phyloP scores from a whole-genome alignment of 1,140 invertebrate genomes.

The Microvelia longipes region DNA sequence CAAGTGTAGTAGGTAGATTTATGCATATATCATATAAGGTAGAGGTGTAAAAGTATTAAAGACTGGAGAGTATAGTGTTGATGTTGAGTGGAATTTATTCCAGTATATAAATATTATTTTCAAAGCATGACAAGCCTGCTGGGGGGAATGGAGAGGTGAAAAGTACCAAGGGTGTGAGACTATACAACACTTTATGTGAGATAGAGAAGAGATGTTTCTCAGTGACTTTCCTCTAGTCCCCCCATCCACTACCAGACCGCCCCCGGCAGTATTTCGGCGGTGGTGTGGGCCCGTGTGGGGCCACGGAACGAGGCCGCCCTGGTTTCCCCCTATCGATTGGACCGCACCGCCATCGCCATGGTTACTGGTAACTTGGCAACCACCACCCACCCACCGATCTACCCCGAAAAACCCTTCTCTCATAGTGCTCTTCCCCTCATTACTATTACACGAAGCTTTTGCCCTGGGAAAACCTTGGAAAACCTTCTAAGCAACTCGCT shows the following conservation, averaged over 20 bases:
- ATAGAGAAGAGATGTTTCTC: too few relatives aligned
- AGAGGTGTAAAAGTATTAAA: too few relatives aligned
- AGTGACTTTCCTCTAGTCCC: background rate
- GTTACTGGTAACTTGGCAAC: background rate
- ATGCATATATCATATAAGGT: too few relatives aligned
- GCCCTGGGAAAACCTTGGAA: background rate
- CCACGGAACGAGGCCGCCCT: background rate
- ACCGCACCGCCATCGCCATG: background rate
- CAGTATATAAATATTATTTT: too few relatives aligned
- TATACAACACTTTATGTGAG: too few relatives aligned
- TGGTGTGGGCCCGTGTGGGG: background rate
- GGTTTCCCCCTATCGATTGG: background rate
- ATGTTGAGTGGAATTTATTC: too few relatives aligned
- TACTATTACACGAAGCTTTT: background rate
- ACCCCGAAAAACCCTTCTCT: background rate
- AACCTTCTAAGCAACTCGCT: background rate
- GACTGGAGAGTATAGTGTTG: too few relatives aligned
- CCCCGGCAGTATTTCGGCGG: background rate
- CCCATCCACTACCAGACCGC: too few relatives aligned
- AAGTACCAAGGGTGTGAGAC: too few relatives aligned
- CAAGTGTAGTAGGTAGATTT: too few relatives aligned
- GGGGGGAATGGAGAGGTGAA: too few relatives aligned
- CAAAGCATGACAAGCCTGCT: too few relatives aligned
- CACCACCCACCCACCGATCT: background rate
- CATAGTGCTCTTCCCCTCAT: background rate